Percentiles rank a stretch among this genome's conserved stretches.
These are phyloP conservation scores for Drosophila ironensis DNA, from an alignment of 1,140 invertebrate genomes.

Conservation along the genomic window DNA sequence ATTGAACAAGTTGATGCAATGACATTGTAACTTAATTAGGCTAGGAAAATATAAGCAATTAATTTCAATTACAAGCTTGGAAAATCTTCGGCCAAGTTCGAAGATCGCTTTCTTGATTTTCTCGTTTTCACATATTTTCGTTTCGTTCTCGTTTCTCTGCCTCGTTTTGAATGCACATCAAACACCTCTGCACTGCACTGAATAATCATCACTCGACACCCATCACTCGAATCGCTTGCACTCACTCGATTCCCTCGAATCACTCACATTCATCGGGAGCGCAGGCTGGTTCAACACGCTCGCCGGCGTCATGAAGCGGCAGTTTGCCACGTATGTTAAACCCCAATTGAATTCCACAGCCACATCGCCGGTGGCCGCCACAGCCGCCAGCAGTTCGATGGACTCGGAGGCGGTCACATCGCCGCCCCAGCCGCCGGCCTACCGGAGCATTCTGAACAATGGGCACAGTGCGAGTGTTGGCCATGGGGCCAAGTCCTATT, in stretches of 20 bases:
- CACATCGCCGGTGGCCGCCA: conserved; percentile 60
- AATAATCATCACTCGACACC: conserved; percentile 10
- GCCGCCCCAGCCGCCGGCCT: conserved; percentile 66
- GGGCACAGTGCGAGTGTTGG: not conserved
- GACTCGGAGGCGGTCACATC: conserved; percentile 11
- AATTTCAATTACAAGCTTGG: too few species aligned
- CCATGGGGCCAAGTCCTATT: conserved; percentile 50
- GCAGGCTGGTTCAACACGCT: conserved; percentile 86
- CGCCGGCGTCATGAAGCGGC: conserved; percentile 85
- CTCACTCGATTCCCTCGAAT: not conserved
- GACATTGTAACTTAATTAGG: too few species aligned
- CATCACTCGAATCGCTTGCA: not conserved
- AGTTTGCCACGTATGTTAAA: conserved; percentile 90
- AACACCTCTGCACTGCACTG: conserved; percentile 13
- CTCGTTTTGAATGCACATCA: not conserved
- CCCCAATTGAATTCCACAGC: conserved; percentile 84
- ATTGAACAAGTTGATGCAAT: too few species aligned
- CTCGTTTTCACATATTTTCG: conserved; percentile 23
- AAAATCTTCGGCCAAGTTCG: not conserved
- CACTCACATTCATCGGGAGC: conserved; percentile 1
- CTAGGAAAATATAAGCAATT: too few species aligned
- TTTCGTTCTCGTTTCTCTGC: conserved; percentile 18
- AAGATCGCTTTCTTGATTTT: not conserved
- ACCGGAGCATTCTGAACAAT: conserved; percentile 36
- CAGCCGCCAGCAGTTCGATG: conserved; percentile 32